phyloP scores from a whole-genome alignment of 2,797 vertebrate genomes.

The Takifugu ocellatus region DNA sequence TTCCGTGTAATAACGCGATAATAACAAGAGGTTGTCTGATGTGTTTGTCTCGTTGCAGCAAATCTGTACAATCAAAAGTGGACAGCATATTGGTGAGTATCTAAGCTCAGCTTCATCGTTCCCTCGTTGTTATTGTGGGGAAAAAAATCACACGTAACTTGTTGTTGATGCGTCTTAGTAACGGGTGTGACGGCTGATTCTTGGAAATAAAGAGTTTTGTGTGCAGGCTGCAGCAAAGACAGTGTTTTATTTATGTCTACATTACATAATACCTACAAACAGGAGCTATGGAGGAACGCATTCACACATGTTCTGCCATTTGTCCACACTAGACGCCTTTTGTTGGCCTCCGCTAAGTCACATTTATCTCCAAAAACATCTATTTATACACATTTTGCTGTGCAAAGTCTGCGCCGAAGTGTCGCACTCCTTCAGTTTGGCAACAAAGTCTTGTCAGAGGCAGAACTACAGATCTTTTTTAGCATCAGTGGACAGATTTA shows the following conservation, averaged over 20 bases:
- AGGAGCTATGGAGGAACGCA: no score
- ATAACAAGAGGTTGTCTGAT: no score
- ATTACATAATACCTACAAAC: no score
- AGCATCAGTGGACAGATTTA: constrained; percentile 14
- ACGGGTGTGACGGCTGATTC: no score
- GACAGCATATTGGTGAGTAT: constrained; percentile 99
- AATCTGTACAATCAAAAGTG: constrained; percentile 99
- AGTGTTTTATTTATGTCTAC: no score
- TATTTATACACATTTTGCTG: constrained; percentile 24
- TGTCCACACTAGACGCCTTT: background rate
- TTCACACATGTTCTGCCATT: no score
- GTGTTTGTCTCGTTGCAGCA: constrained; percentile 76
- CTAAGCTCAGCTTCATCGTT: background rate
- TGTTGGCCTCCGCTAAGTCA: background rate
- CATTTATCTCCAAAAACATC: background rate
- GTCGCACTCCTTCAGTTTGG: constrained; percentile 7
- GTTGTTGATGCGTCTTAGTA: no score
- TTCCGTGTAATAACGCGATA: background rate
- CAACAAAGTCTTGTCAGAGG: constrained; percentile 16
- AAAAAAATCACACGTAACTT: background rate
- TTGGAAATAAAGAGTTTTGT: no score
- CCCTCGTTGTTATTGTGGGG: background rate
- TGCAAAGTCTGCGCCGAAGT: constrained; percentile 13
- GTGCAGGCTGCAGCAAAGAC: no score
- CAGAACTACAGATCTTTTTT: constrained; percentile 34